Percentiles rank a stretch among this genome's conserved stretches.
Evolutionary conservation across 2,113 vertebrate genomes (phyloP).

Genomic region (Nannobrachium achirus): DNA sequence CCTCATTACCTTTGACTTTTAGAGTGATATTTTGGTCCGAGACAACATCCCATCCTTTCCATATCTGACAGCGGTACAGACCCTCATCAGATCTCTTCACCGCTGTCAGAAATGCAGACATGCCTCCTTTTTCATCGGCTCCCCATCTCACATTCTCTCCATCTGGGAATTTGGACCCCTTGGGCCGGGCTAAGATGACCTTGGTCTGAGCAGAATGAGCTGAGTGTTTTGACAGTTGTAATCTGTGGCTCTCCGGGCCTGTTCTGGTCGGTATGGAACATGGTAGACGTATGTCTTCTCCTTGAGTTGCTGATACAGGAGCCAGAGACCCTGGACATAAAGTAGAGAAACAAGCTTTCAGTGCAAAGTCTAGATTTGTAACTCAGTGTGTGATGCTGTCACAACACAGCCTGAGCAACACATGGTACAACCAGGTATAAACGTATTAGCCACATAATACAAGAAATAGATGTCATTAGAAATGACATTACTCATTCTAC

Average conservation of each 20-base stretch:
- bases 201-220: not conserved
- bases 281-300: slow-evolving; percentile 31
- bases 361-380: not conserved
- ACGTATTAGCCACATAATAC: too few species aligned
- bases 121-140: slow-evolving; percentile 6
- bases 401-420: too few species aligned
- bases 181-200: slow-evolving; percentile 33
- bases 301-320: not conserved
- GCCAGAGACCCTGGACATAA: not conserved
- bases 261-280: too few species aligned
- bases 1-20: slow-evolving; percentile 68
- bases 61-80: slow-evolving; percentile 49
- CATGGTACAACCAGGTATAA: too few species aligned
- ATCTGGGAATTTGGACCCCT: not conserved
- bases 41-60: slow-evolving; percentile 35
- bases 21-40: slow-evolving; percentile 35
- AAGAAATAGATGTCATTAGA: too few species aligned
- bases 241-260: slow-evolving; percentile 25
- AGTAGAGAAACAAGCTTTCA: not conserved
- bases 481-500: too few species aligned
- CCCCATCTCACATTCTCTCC: not conserved
- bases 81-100: slow-evolving; percentile 42
- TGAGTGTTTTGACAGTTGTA: slow-evolving; percentile 25
- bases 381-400: too few species aligned
- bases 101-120: slow-evolving; percentile 33